Base-by-base conservation (phyloP, 2,113 vertebrate genomes). In the Otis tarda region DNA sequence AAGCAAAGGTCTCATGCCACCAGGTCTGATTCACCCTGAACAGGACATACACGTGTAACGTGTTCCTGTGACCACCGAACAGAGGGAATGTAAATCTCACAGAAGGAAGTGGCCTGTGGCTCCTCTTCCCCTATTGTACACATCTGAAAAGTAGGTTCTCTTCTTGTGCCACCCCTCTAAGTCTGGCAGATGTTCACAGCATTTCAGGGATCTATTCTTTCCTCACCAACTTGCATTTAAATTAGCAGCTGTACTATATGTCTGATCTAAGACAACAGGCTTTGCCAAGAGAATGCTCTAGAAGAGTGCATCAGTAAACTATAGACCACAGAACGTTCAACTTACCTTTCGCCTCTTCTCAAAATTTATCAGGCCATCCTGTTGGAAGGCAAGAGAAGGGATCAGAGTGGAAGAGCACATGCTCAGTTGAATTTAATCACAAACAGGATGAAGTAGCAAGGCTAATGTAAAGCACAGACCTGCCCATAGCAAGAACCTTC, bases 341-440 rank as follows among this genome's bases (percentile, higher is more conserved):
- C 98, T 98, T 95, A 99, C 99, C 98, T 97, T 98, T 96, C 99
- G 98, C 89, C 99, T 98, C 98, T 99, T 99, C 94, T 99, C 99
- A 93, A 99, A 99, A 97, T 99, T 99, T 93, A 99, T 99, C 95
- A 99, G 98, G 33, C 99, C 99, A 45, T 98, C 98, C 99, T 99
- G 97, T 92, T 92, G 92, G 43, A 93, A 94, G 89, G 87, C 95
- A 94, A 89, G 92, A 90, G 84, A 83, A 89, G 4, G 53, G 20
- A 84, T 70, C 43, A 94, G 89, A 87, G 41, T 43, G 76, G 43
- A 83, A 87, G 57, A 64, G 55, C 63, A 64, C 21, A 4, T 7
- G 31, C 55, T 73, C 24, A 20, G 28, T 6, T 41, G 35, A 83
- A 80, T 52, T 53, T 15, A 73, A 83, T 60, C n/a, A 69, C 87